Evolutionary conservation across 2,797 vertebrate species (phyloP).

Genomic region (Nannoperca obscura): DNA sequence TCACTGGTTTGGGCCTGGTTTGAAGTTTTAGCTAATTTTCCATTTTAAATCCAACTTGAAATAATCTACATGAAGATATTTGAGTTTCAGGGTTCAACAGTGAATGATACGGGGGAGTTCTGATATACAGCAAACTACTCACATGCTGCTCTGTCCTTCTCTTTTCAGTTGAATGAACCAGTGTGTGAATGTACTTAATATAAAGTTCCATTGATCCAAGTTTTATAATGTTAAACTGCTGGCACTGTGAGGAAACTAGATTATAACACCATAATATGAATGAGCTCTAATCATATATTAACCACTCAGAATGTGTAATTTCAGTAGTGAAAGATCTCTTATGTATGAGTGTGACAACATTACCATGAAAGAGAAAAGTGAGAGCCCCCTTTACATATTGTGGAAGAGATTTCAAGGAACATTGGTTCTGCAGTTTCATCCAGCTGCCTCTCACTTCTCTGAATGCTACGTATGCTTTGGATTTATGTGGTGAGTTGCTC

Average conservation of each 20-base stretch:
- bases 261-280: neutral
- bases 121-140: neutral
- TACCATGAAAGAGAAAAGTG: neutral
- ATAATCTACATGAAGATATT: slow-evolving; percentile 20
- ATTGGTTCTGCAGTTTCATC: slow-evolving; percentile 14
- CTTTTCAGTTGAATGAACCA: neutral
- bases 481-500: slow-evolving; percentile 15
- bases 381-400: neutral
- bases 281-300: slow-evolving; percentile 5
- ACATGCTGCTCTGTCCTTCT: neutral
- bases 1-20: neutral
- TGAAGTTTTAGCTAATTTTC: neutral
- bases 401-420: slow-evolving; percentile 11
- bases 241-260: neutral
- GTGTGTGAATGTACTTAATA: neutral
- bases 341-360: slow-evolving; percentile 7
- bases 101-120: neutral
- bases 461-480: slow-evolving; percentile 1
- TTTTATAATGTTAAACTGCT: neutral
- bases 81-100: neutral
- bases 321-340: neutral
- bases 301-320: neutral
- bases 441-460: slow-evolving; percentile 18
- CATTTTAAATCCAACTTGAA: slow-evolving; percentile 3
- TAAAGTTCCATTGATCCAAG: slow-evolving; percentile 18